A percentile compares a stretch with the other conserved stretches of the same genome.
Conservation (phyloP, 2,888 invertebrate species). For the Achlya flavicornis region DNA sequence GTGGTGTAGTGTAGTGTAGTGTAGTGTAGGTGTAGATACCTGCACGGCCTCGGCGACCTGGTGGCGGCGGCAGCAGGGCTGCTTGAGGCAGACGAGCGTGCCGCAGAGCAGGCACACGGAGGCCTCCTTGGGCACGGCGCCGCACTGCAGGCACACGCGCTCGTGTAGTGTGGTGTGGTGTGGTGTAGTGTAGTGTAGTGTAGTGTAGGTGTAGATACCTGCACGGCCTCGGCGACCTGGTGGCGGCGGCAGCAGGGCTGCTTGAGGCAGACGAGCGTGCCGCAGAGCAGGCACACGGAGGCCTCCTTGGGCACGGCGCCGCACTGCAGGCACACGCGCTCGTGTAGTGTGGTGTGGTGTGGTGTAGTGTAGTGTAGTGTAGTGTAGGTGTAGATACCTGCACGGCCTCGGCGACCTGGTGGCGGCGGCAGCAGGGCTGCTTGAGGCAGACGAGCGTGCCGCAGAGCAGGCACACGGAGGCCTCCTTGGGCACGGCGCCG, state of each 20-base stretch:
- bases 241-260: slow-evolving; percentile 93
- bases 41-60: slow-evolving; percentile 83
- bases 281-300: slow-evolving; percentile 96
- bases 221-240: slow-evolving; percentile 93
- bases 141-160: too few species aligned
- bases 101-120: slow-evolving; percentile 58
- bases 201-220: too few species aligned
- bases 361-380: too few species aligned
- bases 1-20: too few species aligned
- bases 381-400: slow-evolving; percentile 48
- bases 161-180: too few species aligned
- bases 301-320: too few species aligned
- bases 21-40: too few species aligned
- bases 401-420: slow-evolving; percentile 93
- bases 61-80: slow-evolving; percentile 93
- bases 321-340: slow-evolving; percentile 94
- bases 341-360: too few species aligned
- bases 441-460: slow-evolving; percentile 96
- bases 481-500: slow-evolving; percentile 92
- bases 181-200: too few species aligned
- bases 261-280: slow-evolving; percentile 95
- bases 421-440: slow-evolving; percentile 93
- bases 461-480: slow-evolving; percentile 96
- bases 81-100: slow-evolving; percentile 91
- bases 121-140: too few species aligned